Percentiles rank a stretch among this genome's conserved stretches.
These are phyloP conservation scores for Rhopilema esculentum DNA, from an alignment of 30 jellyfish, hydroid and myxozoan genomes.

Conservation along the genomic window DNA sequence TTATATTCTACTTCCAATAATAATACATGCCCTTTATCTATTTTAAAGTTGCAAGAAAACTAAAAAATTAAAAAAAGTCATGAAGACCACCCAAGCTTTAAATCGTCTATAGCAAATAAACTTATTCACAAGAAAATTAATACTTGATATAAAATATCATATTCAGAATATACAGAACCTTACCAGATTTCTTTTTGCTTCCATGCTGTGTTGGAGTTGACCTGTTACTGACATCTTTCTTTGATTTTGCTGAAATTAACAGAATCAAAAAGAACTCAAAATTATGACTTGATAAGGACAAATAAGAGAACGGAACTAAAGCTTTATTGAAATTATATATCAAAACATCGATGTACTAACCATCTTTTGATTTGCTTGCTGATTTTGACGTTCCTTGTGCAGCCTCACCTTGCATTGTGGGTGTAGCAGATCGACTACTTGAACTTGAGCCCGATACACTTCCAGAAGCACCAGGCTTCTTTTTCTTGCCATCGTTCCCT, in stretches of 20 bases:
- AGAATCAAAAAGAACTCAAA: background rate
- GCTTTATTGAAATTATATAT: background rate
- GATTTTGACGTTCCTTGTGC: constrained; percentile 25
- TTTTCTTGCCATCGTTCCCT: constrained; percentile 82
- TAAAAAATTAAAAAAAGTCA: no score
- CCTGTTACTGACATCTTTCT: constrained; percentile 7
- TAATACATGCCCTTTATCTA: no score
- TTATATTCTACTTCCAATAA: no score
- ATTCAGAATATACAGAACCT: no score
- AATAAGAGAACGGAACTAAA: no score
- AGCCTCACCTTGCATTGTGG: constrained; percentile 57
- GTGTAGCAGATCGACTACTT: constrained; percentile 97
- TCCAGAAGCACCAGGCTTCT: constrained; percentile 76
- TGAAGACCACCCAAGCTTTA: no score
- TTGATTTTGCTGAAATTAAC: background rate
- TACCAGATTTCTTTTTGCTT: constrained; percentile 6
- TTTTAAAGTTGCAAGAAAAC: no score
- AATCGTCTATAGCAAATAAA: no score
- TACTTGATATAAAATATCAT: no score
- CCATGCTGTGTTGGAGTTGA: constrained; percentile 17
- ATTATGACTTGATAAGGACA: background rate
- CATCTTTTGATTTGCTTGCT: constrained; percentile 48
- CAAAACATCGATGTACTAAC: background rate
- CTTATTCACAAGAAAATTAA: no score
- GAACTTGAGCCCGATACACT: constrained; percentile 88